Conservation (phyloP, 1,140 invertebrate genomes). For the Mya arenaria region DNA sequence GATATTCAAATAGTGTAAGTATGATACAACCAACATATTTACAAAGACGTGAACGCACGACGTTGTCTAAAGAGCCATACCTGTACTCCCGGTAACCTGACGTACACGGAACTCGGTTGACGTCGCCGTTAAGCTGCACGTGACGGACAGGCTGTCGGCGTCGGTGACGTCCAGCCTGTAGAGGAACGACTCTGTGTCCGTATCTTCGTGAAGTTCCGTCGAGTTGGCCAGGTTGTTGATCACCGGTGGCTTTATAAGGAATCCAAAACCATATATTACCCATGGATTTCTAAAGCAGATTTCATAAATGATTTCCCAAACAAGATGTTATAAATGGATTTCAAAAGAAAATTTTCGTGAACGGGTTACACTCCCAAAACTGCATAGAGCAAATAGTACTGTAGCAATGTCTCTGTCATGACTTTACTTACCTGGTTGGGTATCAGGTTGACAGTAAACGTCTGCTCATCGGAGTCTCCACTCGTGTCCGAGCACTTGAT, state of each 20-base stretch:
- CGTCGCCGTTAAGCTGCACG: background rate
- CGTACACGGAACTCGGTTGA: background rate
- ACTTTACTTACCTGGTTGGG: background rate
- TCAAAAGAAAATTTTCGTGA: no score
- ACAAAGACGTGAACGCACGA: no score
- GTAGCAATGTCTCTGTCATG: no score
- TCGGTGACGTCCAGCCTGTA: constrained; percentile 17
- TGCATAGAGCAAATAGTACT: no score
- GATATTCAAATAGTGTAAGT: no score
- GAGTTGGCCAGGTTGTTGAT: constrained; percentile 27
- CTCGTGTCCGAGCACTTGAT: background rate
- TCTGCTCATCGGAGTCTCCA: background rate
- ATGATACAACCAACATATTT: no score
- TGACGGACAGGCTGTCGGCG: constrained; percentile 3
- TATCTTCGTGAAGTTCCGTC: background rate
- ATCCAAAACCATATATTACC: background rate
- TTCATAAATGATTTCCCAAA: no score
- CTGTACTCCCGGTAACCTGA: background rate
- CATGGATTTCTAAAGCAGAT: no score
- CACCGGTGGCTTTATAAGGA: constrained; percentile 3
- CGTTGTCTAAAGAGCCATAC: no score
- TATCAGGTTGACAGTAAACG: background rate
- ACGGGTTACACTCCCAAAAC: no score
- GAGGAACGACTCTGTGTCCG: background rate
- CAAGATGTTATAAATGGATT: no score